Base-by-base conservation (phyloP, 37 sponge, comb jelly and placozoan genomes). In the Hexactinellida sp. region DNA sequence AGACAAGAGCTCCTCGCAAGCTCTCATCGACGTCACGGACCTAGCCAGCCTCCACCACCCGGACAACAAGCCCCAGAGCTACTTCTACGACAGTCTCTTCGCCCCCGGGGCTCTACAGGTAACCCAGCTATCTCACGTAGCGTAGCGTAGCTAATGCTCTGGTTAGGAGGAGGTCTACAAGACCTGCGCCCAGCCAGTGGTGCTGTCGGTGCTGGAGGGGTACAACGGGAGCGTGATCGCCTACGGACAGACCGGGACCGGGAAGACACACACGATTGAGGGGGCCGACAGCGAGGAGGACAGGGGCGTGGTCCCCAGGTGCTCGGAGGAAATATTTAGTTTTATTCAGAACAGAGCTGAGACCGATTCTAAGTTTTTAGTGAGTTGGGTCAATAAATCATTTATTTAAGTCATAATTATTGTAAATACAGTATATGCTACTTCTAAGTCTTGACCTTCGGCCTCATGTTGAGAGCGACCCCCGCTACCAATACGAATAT, bases 221-320 rank as follows among this genome's bases (percentile, higher is more conserved):
- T 94, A 94, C 84, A 95, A 95, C 55, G 96, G 96, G 30, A 95
- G 96, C 55, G 88, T 95, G 52, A 95, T 95, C 36, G 93, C 93
- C 16, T 93, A 93, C 88, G 96, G 96, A 55, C 96, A 95, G 85
- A 95, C 96, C 38, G 92, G 96, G 83, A 88, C 87, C 23, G 96
- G 96, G 38, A 95, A 95, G 93, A 95, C 92, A 0, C 89, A 87
- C 85, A 95, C 93, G 24, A 93, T 95, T 54, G 96, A 93, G 84
- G 95, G 95, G 37, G 84, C 63, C 19, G 85, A 63, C 0, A 39
- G 34, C 0, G 90, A 51, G 21, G 91, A 90, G 25, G 55, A 3
- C 0, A 86, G 85, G 39, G 96, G 96, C 0, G 85, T 95, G 34
- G 89, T 95, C 24, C 96, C 96, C 5, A 86, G 96, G 54, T 93